Evolutionary conservation across 1,140 invertebrate genomes (phyloP).

Genomic region (Pissodes strobi): DNA sequence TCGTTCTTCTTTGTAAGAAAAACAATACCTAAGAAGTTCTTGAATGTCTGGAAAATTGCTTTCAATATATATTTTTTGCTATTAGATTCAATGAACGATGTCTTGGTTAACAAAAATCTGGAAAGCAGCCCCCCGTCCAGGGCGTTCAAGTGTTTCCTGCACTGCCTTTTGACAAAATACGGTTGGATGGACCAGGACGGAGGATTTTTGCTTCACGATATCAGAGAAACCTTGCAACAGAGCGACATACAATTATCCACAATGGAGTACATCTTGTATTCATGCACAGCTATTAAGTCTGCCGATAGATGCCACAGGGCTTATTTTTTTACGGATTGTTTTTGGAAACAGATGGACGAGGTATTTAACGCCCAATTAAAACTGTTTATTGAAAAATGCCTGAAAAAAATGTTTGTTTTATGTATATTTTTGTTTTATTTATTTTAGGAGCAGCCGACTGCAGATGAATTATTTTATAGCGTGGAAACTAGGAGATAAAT

Average conservation of each 20-base stretch:
- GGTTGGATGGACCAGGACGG: conserved; percentile 50
- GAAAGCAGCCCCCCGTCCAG: conserved; percentile 19
- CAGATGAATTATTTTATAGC: conserved; percentile 39
- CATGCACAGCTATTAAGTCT: conserved; percentile 44
- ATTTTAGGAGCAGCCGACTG: conserved; percentile 35
- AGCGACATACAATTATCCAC: conserved; percentile 39
- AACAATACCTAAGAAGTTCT: background rate
- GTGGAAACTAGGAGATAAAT: conserved; percentile 22
- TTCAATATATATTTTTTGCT: conserved; percentile 3
- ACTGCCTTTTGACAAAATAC: conserved; percentile 47
- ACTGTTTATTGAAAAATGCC: no score
- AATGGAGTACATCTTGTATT: conserved; percentile 45
- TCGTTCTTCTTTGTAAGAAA: background rate
- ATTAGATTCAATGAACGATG: conserved; percentile 46
- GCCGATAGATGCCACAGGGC: conserved; percentile 43
- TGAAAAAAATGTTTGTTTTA: no score
- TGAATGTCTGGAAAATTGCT: background rate
- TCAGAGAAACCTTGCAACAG: conserved; percentile 41
- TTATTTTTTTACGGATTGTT: conserved; percentile 44
- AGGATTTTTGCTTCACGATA: conserved; percentile 44
- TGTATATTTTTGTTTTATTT: no score
- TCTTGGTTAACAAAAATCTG: conserved; percentile 44
- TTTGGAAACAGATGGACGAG: conserved; percentile 47
- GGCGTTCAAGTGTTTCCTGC: conserved; percentile 46
- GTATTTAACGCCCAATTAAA: conserved; percentile 30